These are phyloP conservation scores for Chymomyza caudatula DNA, from an alignment of 2,888 invertebrate genomes.

Conservation along the genomic window DNA sequence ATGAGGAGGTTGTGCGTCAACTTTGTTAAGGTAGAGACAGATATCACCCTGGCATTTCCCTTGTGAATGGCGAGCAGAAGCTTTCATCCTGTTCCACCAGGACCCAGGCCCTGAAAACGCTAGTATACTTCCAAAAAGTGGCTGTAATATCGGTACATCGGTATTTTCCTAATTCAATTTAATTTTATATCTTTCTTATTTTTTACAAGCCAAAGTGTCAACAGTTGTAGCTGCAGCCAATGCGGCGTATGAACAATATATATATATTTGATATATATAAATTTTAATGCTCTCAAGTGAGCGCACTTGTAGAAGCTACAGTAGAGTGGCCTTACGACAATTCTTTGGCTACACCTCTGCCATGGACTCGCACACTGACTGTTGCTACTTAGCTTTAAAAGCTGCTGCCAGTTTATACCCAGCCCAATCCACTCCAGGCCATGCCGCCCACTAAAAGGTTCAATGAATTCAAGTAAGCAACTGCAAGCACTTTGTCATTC, in stretches of 20 bases:
- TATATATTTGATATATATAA: neutral
- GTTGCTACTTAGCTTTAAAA: neutral
- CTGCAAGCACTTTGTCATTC: conserved; percentile 45
- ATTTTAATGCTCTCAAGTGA: neutral
- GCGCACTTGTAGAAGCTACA: neutral
- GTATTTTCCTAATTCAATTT: too few species aligned
- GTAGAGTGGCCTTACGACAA: neutral
- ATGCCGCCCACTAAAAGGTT: conserved; percentile 27
- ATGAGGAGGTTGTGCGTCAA: too few species aligned
- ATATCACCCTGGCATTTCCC: too few species aligned
- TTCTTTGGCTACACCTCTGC: neutral
- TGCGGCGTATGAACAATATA: neutral
- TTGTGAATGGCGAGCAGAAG: too few species aligned
- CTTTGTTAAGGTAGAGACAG: too few species aligned
- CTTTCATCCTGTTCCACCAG: too few species aligned
- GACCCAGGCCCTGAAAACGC: too few species aligned
- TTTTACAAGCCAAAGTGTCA: too few species aligned
- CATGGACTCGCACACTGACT: neutral
- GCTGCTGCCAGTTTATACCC: neutral
- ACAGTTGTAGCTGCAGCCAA: neutral
- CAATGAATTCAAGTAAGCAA: conserved; percentile 47
- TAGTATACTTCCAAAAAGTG: too few species aligned
- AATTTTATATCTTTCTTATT: too few species aligned
- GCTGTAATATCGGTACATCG: too few species aligned
- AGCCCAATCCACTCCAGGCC: conserved; percentile 8